Conservation (phyloP, 2,797 vertebrate species). For the Garrulus glandarius region DNA sequence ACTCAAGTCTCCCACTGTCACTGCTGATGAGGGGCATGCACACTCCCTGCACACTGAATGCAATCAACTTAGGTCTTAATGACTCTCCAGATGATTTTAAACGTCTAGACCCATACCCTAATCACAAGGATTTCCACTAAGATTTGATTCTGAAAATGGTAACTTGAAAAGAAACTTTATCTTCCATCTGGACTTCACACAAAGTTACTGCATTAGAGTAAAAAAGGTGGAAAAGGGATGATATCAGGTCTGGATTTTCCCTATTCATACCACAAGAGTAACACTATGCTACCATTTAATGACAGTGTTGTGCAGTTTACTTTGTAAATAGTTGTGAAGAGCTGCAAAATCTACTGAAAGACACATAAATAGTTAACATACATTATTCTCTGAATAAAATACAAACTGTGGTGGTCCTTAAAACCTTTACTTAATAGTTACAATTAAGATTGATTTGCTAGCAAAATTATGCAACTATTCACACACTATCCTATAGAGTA, state of each 20-base stretch:
- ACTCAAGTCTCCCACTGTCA: not conserved
- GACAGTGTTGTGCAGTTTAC: not conserved
- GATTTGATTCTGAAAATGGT: not conserved
- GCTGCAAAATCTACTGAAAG: not conserved
- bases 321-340: not conserved
- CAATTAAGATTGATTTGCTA: not conserved
- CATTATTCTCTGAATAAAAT: not conserved
- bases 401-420: not conserved
- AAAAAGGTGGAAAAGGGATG: not conserved
- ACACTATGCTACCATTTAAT: not conserved
- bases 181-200: not conserved
- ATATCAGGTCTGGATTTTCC: not conserved
- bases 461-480: not conserved
- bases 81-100: conserved; percentile 27
- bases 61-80: conserved; percentile 16
- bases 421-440: not conserved
- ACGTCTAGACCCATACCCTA: not conserved
- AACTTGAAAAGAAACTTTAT: conserved; percentile 1
- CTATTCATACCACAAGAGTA: not conserved
- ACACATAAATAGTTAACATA: not conserved
- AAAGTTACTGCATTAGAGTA: not conserved
- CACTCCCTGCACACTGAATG: not conserved
- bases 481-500: not conserved
- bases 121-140: not conserved
- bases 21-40: not conserved